These are phyloP conservation scores for Plagodis pulveraria DNA, from an alignment of 2,888 invertebrate species.

Conservation along the genomic window DNA sequence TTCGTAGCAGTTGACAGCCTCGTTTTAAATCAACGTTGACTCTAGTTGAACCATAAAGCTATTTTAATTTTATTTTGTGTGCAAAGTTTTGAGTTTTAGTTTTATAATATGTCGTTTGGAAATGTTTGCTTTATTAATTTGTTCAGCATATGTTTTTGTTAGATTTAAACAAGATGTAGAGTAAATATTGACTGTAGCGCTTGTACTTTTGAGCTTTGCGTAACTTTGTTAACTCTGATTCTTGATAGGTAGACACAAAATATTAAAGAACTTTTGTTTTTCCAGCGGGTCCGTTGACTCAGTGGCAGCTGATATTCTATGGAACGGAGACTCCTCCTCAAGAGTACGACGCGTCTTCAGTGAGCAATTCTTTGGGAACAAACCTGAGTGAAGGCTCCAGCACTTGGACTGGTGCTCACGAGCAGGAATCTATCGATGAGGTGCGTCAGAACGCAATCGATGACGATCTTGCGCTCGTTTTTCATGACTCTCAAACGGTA, in stretches of 20 bases:
- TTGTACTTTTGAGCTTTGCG: slow-evolving; percentile 24
- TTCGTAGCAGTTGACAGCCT: slow-evolving; percentile 52
- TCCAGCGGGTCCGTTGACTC: slow-evolving; percentile 86
- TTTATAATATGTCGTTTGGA: slow-evolving; percentile 7
- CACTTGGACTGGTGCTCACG: slow-evolving; percentile 51
- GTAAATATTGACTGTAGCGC: slow-evolving; percentile 22
- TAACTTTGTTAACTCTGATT: slow-evolving; percentile 24
- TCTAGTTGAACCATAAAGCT: too few relatives aligned
- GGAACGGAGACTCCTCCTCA: slow-evolving; percentile 89
- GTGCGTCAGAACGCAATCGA: slow-evolving; percentile 86
- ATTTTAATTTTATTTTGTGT: slow-evolving; percentile 38
- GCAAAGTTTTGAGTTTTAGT: slow-evolving; percentile 31
- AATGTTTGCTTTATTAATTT: slow-evolving; percentile 32
- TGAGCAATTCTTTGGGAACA: slow-evolving; percentile 73
- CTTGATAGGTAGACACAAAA: background rate
- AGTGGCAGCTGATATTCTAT: slow-evolving; percentile 93
- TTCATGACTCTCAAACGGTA: slow-evolving; percentile 88
- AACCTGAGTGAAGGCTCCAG: slow-evolving; percentile 43
- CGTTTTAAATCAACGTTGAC: slow-evolving; percentile 48
- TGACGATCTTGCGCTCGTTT: slow-evolving; percentile 83
- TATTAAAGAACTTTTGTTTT: slow-evolving; percentile 15
- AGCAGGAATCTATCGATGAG: slow-evolving; percentile 72
- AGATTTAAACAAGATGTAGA: slow-evolving; percentile 21
- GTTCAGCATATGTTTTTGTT: slow-evolving; percentile 31
- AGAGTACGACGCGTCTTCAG: slow-evolving; percentile 87